These are phyloP conservation scores for Atherinomorus stipes DNA, from an alignment of 2,113 vertebrate genomes.

Conservation along the genomic window DNA sequence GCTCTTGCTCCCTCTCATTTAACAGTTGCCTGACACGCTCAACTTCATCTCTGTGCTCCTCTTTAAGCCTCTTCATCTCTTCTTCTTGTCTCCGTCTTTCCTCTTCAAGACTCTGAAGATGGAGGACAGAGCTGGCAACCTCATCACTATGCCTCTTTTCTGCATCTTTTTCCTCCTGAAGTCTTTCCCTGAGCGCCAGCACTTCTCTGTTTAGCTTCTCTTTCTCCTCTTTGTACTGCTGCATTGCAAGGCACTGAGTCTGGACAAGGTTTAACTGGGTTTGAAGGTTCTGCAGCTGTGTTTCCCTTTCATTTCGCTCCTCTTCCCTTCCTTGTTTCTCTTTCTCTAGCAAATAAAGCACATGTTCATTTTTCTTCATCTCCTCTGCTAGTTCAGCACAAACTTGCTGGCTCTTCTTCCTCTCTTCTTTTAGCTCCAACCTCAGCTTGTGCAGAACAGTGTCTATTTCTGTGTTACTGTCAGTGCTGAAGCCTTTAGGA, in stretches of 20 bases:
- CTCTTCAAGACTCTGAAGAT: constrained; percentile 65
- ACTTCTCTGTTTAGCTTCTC: constrained; percentile 82
- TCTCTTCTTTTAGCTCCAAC: constrained; percentile 74
- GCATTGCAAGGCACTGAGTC: constrained; percentile 74
- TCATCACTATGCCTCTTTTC: constrained; percentile 70
- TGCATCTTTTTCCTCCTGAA: constrained; percentile 66
- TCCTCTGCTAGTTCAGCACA: constrained; percentile 69
- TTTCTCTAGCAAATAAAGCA: constrained; percentile 78
- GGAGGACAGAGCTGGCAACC: constrained; percentile 53
- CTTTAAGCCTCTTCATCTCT: constrained; percentile 57
- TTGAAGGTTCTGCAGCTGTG: constrained; percentile 73
- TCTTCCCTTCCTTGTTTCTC: constrained; percentile 69
- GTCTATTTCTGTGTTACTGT: constrained; percentile 31
- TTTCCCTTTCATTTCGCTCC: constrained; percentile 72
- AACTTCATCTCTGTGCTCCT: constrained; percentile 66
- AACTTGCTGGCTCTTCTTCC: constrained; percentile 51
- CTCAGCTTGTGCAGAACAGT: constrained; percentile 70
- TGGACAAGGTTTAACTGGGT: constrained; percentile 73
- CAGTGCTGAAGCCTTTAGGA: constrained; percentile 51
- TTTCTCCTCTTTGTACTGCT: constrained; percentile 81
- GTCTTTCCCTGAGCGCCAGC: constrained; percentile 74
- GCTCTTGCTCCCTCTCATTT: constrained; percentile 60
- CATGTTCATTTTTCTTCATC: constrained; percentile 60
- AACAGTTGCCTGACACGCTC: constrained; percentile 62
- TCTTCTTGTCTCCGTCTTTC: constrained; percentile 56